phyloP scores from a whole-genome alignment of 2,888 invertebrate genomes.

The Cephus runcator region DNA sequence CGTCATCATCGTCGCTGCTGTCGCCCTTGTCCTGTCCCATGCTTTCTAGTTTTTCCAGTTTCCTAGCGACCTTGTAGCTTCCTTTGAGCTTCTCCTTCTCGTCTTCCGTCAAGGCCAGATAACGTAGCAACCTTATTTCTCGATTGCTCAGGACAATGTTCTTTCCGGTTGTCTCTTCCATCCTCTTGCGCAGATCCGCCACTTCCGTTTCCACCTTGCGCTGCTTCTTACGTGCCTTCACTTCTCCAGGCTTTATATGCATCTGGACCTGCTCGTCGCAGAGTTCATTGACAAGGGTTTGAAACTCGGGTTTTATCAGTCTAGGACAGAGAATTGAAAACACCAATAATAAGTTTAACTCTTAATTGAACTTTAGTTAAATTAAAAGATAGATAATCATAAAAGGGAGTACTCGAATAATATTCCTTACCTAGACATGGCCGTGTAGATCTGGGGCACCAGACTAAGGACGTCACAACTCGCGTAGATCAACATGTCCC shows the following conservation, averaged over 20 bases:
- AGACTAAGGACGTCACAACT: constrained; percentile 89
- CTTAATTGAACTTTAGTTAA: not conserved
- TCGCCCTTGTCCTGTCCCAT: constrained; percentile 80
- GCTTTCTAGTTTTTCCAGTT: constrained; percentile 88
- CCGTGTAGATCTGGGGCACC: constrained; percentile 84
- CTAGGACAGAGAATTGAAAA: constrained; percentile 59
- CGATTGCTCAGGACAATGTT: constrained; percentile 92
- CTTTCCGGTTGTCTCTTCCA: constrained; percentile 80
- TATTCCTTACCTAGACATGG: constrained; percentile 70
- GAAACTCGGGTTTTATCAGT: constrained; percentile 78
- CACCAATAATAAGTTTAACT: not conserved
- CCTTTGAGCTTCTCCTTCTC: constrained; percentile 92
- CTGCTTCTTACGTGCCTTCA: constrained; percentile 87
- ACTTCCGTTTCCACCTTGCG: constrained; percentile 93
- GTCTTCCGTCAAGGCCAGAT: constrained; percentile 90
- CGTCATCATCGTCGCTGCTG: constrained; percentile 79
- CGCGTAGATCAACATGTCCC: constrained; percentile 92
- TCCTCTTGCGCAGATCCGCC: constrained; percentile 83
- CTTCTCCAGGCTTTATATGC: constrained; percentile 87
- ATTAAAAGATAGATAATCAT: not conserved
- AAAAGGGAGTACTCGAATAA: not conserved
- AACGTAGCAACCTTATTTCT: constrained; percentile 88
- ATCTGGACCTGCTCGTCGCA: constrained; percentile 86
- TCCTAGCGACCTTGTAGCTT: constrained; percentile 91
- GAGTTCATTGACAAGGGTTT: constrained; percentile 80